Evolutionary conservation across 2,888 invertebrate species (phyloP).

Genomic region (Galeruca laticollis): DNA sequence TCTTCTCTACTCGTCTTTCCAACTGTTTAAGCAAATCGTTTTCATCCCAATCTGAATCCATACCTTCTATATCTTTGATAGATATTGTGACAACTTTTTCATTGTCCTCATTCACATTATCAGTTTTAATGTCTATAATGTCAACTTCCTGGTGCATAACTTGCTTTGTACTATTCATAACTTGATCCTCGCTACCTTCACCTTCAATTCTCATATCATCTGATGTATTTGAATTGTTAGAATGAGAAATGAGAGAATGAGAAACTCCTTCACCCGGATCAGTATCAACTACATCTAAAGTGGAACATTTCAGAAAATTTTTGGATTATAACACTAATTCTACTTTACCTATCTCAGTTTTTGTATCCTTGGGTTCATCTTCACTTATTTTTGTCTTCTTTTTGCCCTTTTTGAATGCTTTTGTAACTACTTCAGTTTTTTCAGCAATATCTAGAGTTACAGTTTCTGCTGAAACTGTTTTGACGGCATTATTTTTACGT

Average conservation of each 20-base stretch:
- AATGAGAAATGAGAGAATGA: background rate
- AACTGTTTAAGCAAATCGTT: slow-evolving; percentile 46
- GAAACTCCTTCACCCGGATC: slow-evolving; percentile 13
- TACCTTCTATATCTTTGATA: slow-evolving; percentile 37
- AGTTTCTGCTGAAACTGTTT: background rate
- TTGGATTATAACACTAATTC: background rate
- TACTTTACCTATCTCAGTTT: slow-evolving; percentile 4
- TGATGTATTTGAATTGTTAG: background rate
- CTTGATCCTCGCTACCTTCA: background rate
- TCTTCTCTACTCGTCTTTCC: slow-evolving; percentile 43
- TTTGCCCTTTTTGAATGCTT: background rate
- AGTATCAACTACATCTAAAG: background rate
- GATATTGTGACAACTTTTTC: slow-evolving; percentile 42
- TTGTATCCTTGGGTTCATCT: background rate
- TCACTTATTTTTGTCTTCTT: slow-evolving; percentile 15
- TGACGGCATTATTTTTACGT: slow-evolving; percentile 11
- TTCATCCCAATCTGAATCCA: slow-evolving; percentile 47
- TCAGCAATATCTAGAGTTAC: background rate
- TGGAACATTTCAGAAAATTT: background rate
- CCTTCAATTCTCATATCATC: background rate
- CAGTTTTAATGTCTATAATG: slow-evolving; percentile 37
- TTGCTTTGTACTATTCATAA: slow-evolving; percentile 21
- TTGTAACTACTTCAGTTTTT: background rate
- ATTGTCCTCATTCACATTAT: slow-evolving; percentile 35
- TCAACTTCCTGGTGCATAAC: slow-evolving; percentile 37